phyloP scores from a whole-genome alignment of 2,888 invertebrate genomes.

The Drosophila longiperda region DNA sequence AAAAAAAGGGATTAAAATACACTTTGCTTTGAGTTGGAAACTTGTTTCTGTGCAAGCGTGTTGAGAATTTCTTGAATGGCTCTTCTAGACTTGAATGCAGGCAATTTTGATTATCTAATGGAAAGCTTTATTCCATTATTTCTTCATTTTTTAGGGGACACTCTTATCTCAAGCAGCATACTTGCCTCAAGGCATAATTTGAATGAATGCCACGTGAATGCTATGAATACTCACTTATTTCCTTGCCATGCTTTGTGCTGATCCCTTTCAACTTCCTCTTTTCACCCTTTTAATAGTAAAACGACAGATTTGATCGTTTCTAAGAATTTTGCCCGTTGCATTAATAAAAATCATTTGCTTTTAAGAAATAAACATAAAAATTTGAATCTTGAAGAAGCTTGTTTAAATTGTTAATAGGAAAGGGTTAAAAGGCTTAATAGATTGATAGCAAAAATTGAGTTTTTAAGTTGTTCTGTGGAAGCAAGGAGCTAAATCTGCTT shows the following conservation, averaged over 20 bases:
- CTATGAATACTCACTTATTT: conserved; percentile 9
- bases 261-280: conserved; percentile 7
- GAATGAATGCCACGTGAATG: conserved; percentile 22
- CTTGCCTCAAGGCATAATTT: conserved; percentile 27
- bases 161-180: conserved; percentile 11
- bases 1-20: conserved; percentile 38
- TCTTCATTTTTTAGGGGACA: background rate
- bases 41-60: conserved; percentile 46
- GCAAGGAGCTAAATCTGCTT: background rate
- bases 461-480: background rate
- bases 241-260: background rate
- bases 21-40: conserved; percentile 62
- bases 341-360: background rate
- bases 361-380: background rate
- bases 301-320: conserved; percentile 1
- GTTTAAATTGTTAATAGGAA: background rate
- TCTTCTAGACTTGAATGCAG: conserved; percentile 26
- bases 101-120: conserved; percentile 39
- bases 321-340: background rate
- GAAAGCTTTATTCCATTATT: background rate
- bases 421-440: background rate
- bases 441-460: background rate
- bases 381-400: background rate
- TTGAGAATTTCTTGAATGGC: conserved; percentile 48
- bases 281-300: conserved; percentile 6